Base-by-base conservation (phyloP, 2,888 invertebrate genomes). In the Zaprionus bogoriensis region DNA sequence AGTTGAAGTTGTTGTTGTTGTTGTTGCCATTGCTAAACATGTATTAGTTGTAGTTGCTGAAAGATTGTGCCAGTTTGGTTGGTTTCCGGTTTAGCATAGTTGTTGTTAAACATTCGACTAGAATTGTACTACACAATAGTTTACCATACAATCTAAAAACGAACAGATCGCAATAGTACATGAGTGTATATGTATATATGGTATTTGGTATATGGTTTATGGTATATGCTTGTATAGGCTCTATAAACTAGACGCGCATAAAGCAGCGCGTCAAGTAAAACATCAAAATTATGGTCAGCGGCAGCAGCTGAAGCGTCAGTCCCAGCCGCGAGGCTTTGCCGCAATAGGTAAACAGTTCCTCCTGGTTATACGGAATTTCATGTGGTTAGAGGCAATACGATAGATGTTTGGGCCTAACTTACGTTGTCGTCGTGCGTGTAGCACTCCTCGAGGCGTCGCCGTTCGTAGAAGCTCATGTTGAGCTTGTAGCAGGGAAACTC, bases 401-500 rank as follows among this genome's bases (percentile, higher is more conserved):
- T n/a, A n/a, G n/a, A n/a, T n/a, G n/a, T n/a, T 1, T 7, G 3
- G 4, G 3, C 4, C 1, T 0, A n/a, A 67, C 87, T 91, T 90
- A 95, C 95, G 91, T 93, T 91, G 32, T 94, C 93, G 91, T 96
- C 95, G 76, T 95, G 94, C 50, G 96, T 95, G 86, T 93, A 96
- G 88, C 96, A 96, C 55, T 94, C 95, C 61, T 94, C 93, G 22
- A 96, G 92, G 59, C 94, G 92, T 68, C 96, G 91, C 27, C 96
- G 91, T 3, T 93, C 92, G 69, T 96, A 91, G 55, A 93, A 92
- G 72, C 95, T 95, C 73, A 96, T 91, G 61, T 94, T 92, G 52
- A 95, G 91, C 89, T 96, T 96, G 81, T 96, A 95, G 87, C 96
- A 96, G 0, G 95, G 95, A 78, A 94, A 93, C 23, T 92, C 91